Percentiles rank a stretch among this genome's conserved stretches.
Conservation (phyloP, 2,797 vertebrate genomes). For the Characodon lateralis region DNA sequence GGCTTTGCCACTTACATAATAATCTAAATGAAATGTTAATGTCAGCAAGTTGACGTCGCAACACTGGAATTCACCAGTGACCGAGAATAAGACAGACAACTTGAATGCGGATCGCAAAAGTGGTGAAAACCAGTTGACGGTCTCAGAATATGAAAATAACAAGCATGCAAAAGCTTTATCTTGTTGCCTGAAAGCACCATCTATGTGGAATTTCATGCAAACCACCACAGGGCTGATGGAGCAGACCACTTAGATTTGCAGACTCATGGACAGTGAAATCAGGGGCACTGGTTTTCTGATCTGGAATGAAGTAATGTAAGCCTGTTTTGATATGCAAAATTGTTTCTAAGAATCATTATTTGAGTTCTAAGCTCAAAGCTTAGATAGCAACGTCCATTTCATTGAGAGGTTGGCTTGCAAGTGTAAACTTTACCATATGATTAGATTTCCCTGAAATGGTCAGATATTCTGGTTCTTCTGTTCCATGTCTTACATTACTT, state of each 20-base stretch:
- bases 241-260: not conserved
- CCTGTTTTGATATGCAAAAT: slow-evolving; percentile 52
- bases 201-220: slow-evolving; percentile 18
- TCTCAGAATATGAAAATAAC: slow-evolving; percentile 22
- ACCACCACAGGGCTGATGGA: slow-evolving; percentile 21
- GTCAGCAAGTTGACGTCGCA: slow-evolving; percentile 54
- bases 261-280: slow-evolving; percentile 35
- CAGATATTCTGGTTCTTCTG: no score
- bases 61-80: slow-evolving; percentile 23
- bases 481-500: no score
- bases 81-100: not conserved
- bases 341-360: not conserved
- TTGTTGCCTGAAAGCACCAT: slow-evolving; percentile 8
- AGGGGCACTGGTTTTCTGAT: slow-evolving; percentile 11
- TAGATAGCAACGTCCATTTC: not conserved
- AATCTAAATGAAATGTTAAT: slow-evolving; percentile 65
- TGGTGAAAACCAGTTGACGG: not conserved
- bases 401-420: not conserved
- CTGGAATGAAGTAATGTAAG: not conserved
- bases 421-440: not conserved
- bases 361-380: not conserved
- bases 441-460: not conserved
- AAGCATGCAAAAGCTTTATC: slow-evolving; percentile 20
- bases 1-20: slow-evolving; percentile 56
- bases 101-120: not conserved